These are phyloP conservation scores for Drosophila hydei DNA, from an alignment of 1,140 invertebrate genomes.

Conservation along the genomic window DNA sequence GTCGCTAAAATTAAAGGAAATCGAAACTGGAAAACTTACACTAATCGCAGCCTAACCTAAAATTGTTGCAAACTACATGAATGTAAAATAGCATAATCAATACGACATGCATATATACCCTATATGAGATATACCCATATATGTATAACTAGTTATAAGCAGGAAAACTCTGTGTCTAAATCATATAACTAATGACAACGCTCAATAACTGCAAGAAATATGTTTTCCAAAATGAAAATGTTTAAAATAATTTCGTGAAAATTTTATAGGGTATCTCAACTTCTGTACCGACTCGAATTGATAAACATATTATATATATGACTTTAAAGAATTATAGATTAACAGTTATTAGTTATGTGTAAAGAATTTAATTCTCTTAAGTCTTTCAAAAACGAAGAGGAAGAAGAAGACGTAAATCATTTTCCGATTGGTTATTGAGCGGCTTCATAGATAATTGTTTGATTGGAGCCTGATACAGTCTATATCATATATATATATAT, in stretches of 20 bases:
- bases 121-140: conserved; percentile 23
- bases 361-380: conserved; percentile 1
- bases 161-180: background rate
- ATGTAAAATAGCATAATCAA: conserved; percentile 48
- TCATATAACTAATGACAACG: too few relatives aligned
- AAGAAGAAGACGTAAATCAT: background rate
- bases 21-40: conserved; percentile 1
- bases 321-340: too few relatives aligned
- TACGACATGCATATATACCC: conserved; percentile 15
- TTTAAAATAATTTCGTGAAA: too few relatives aligned
- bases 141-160: conserved; percentile 23
- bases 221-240: too few relatives aligned
- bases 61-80: conserved; percentile 44
- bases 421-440: conserved; percentile 11
- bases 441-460: background rate
- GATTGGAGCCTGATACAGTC: conserved; percentile 1
- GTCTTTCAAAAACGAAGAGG: background rate
- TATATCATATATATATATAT: conserved; percentile 8
- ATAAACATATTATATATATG: background rate
- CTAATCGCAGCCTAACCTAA: conserved; percentile 11
- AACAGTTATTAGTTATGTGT: too few relatives aligned
- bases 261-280: background rate
- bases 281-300: background rate
- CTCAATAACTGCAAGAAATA: too few relatives aligned
- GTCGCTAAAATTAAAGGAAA: conserved; percentile 1